Evolutionary conservation across 64 coral and sea anemone species (phyloP).

Genomic region (Pocillopora damicornis): DNA sequence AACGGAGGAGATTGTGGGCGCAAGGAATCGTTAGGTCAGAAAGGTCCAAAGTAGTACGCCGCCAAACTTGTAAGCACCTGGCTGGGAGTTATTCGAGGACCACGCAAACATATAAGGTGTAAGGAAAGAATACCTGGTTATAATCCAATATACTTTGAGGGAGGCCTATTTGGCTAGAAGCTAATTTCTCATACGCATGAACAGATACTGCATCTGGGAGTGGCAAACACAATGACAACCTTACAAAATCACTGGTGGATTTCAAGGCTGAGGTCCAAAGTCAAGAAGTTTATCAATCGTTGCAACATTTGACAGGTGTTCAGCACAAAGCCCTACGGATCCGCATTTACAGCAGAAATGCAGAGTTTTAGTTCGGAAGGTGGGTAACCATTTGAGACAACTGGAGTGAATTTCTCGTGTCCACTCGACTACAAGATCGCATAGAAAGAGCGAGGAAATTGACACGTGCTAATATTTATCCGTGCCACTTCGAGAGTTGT

Average conservation of each 20-base stretch:
- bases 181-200: slow-evolving; percentile 56
- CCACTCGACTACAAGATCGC: slow-evolving; percentile 65
- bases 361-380: slow-evolving; percentile 60
- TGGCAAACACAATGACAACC: slow-evolving; percentile 63
- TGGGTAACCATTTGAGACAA: slow-evolving; percentile 60
- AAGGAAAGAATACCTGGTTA: slow-evolving; percentile 47
- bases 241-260: slow-evolving; percentile 79
- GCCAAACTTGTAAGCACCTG: slow-evolving; percentile 15
- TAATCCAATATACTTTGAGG: slow-evolving; percentile 42
- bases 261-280: slow-evolving; percentile 57
- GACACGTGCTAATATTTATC: slow-evolving; percentile 66
- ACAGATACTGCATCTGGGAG: slow-evolving; percentile 60
- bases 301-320: slow-evolving; percentile 60
- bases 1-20: slow-evolving; percentile 19
- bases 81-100: slow-evolving; percentile 49
- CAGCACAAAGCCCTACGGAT: slow-evolving; percentile 37
- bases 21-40: slow-evolving; percentile 33
- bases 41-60: slow-evolving; percentile 8
- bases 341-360: slow-evolving; percentile 42
- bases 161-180: slow-evolving; percentile 41
- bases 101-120: slow-evolving; percentile 34
- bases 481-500: slow-evolving; percentile 58
- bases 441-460: slow-evolving; percentile 48
- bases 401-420: slow-evolving; percentile 61
- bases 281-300: slow-evolving; percentile 63